Base-by-base conservation (phyloP, 2,113 vertebrate genomes). In the Riparia riparia region DNA sequence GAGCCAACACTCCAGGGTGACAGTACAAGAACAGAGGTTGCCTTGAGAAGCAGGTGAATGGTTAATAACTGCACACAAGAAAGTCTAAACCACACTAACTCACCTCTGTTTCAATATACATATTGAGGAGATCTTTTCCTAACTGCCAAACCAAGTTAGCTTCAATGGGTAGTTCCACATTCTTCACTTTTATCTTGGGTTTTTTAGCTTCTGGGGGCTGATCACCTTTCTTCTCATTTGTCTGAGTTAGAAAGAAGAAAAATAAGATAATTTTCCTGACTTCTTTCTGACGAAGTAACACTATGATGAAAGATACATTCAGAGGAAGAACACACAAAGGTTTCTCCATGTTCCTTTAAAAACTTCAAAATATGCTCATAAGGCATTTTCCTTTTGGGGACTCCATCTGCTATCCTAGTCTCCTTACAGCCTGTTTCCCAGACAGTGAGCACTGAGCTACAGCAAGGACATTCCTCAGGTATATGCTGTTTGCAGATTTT, bases 131-230 rank as follows among this genome's bases (percentile, higher is more conserved):
- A 71, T 98, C 98, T 93, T 97, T 98, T 89, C 98, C 97, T 88
- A 98, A 94, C 70, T 98, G 98, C 98, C 98, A 98, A 54, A 98
- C 98, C 94, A 98, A 97, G 79, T 98, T 98, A 87, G 98, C 97
- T 96, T 98, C 98, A 66, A 98, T 91, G 49, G 98, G 98, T 31
- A 98, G 93, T 47, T 98, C 98, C 83, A 98, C 97, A 74, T 98
- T 98, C 86, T 98, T 98, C 90, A 98, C 97, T 95, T 98, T 98
- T 94, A 98, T 98, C 97, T 98, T 98, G 66, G 98, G 97, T 89
- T 98, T 98, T 96, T 98, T 99, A 80, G 98, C 98, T 96, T 98
- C 98, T 82, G 98, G 98, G 79, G 98, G 98, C 72, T 98, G 98
- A 95, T 98, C 98, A 79, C 96, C 94, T 95, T 98, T 98, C 95